Evolutionary conservation across 2,797 vertebrate species (phyloP), one percentile per base, ranked within the genome.

Genomic region (Benthosema pterotum): DNA sequence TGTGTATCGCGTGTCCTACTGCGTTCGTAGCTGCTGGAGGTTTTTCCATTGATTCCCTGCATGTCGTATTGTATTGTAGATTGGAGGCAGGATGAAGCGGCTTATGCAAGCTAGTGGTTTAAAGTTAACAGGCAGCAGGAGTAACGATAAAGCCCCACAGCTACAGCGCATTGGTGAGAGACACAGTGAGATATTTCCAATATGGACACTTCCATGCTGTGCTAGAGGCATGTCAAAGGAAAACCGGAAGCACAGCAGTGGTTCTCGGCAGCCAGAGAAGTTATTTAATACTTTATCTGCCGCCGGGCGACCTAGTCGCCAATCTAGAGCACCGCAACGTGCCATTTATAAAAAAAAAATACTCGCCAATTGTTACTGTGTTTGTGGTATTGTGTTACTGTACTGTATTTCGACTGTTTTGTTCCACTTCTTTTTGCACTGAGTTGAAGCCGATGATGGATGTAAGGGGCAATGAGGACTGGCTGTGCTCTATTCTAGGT

Each of bases 41-140:
- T 74, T 51, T 80, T 25, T 25, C 22, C 75, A 83, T 72, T 79
- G 83, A 86, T 79, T 73, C 73, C 48, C 64, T 0, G 18, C 54
- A 57, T 9, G 32, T 67, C 75, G 59, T 83, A 78, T 75, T 77
- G 75, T 82, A 84, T 69, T 77, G 78, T 47, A 88, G 72, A 83
- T 82, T 78, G 71, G 75, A n/a, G 75, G 75, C 67, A 70, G 81
- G 85, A 87, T 80, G 75, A 79, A 74, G 72, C 63, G 65, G 80
- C 65, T 84, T 82, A 81, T 84, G 69, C 76, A 74, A 78, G 78
- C 79, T n/a, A 82, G 82, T 71, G 82, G 74, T 63, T 65, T 63
- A 22, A 76, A 84, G 72, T 72, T 71, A 83, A 82, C 82, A 52
- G 69, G 67, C 79, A 60, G 5, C 1, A 5, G 5, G 78, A 74